A percentile compares a stretch with the other conserved stretches of the same genome.
Conservation (phyloP, 2,888 invertebrate genomes). For the Adelognathus sp. region DNA sequence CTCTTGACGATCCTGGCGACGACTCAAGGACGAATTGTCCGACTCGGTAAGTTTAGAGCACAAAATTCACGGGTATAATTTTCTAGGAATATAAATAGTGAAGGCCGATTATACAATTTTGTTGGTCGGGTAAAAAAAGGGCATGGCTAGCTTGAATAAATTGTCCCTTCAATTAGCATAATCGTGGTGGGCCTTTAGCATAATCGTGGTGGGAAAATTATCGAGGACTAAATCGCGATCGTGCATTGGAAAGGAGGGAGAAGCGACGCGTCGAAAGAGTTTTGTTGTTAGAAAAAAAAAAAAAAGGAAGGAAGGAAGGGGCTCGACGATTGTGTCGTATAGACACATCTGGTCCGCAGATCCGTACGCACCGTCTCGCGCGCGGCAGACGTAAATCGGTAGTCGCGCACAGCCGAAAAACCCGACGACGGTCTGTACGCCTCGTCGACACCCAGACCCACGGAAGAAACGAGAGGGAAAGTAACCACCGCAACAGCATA, state of each 20-base stretch:
- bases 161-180: conserved; percentile 63
- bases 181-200: conserved; percentile 43
- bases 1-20: conserved; percentile 68
- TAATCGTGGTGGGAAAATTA: not conserved
- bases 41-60: conserved; percentile 69
- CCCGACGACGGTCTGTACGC: conserved; percentile 9
- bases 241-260: not conserved
- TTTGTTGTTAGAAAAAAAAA: conserved; percentile 10
- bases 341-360: conserved; percentile 74
- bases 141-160: conserved; percentile 49
- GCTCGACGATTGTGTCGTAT: conserved; percentile 31
- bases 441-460: not conserved
- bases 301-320: not conserved
- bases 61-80: not conserved
- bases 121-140: conserved; percentile 25
- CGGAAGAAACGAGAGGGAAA: not conserved
- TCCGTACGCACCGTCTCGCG: conserved; percentile 49
- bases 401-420: conserved; percentile 1
- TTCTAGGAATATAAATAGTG: conserved; percentile 18
- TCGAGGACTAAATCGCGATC: not conserved
- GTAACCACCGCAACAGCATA: not conserved
- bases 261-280: conserved; percentile 6
- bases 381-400: not conserved
- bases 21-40: conserved; percentile 66
- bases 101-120: no score